Percentiles rank a stretch among this genome's conserved stretches.
Conservation (phyloP, 2,888 invertebrate genomes). For the Xestia sexstrigata region DNA sequence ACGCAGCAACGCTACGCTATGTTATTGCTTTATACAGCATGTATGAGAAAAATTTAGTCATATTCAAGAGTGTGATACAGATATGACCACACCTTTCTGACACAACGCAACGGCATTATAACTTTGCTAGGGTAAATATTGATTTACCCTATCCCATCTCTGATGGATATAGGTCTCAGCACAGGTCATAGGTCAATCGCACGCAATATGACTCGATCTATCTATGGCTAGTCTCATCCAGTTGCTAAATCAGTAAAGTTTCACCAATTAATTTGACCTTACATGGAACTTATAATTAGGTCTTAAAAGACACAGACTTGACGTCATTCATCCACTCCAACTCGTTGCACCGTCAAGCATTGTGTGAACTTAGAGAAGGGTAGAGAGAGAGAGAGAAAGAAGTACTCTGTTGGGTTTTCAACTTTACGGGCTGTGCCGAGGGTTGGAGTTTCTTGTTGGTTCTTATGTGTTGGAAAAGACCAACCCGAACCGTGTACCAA, state of each 20-base stretch:
- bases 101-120: not conserved
- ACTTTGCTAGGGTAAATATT: not conserved
- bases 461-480: not conserved
- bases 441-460: not conserved
- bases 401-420: not conserved
- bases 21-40: not conserved
- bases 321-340: not conserved
- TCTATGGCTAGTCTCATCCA: too few relatives aligned
- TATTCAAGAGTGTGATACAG: not conserved
- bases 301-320: not conserved
- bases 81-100: not conserved
- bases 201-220: not conserved
- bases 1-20: too few relatives aligned
- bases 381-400: not conserved
- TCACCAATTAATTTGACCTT: not conserved
- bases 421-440: not conserved
- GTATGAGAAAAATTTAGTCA: not conserved
- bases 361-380: not conserved
- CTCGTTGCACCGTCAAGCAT: not conserved
- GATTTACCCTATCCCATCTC: too few relatives aligned
- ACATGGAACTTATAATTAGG: not conserved
- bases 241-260: not conserved
- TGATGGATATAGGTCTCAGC: too few relatives aligned
- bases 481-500: not conserved
- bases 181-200: too few relatives aligned